Percentiles rank a stretch among this genome's conserved stretches.
phyloP scores from a whole-genome alignment of 1,140 invertebrate genomes.

The Tetragonula clypearis region DNA sequence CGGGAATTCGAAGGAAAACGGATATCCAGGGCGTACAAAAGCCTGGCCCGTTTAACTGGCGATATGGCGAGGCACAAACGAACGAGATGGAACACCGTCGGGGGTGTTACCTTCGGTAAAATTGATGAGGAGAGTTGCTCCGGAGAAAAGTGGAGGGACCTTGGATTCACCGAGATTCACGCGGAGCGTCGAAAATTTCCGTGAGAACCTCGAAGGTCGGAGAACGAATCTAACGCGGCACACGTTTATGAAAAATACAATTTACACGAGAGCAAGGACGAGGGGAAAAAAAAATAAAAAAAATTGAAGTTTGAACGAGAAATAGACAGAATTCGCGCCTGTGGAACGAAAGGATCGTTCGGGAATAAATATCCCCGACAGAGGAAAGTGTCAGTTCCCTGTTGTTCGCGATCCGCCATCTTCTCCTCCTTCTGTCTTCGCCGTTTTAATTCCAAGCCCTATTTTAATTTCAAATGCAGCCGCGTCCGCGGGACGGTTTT shows the following conservation, averaged over 20 bases:
- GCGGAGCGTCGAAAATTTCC: slow-evolving; percentile 18
- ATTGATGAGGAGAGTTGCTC: slow-evolving; percentile 29
- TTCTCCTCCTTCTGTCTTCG: neutral
- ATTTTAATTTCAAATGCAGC: slow-evolving; percentile 49
- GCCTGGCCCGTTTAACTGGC: neutral
- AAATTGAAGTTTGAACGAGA: neutral
- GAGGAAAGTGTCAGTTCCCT: slow-evolving; percentile 28
- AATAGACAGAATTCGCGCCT: neutral
- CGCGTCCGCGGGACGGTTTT: neutral
- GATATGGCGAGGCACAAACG: neutral
- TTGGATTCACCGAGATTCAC: neutral
- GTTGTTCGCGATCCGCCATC: neutral
- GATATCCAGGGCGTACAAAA: neutral
- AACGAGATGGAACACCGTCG: neutral
- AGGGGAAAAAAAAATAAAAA: neutral
- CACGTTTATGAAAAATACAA: slow-evolving; percentile 22
- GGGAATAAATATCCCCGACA: slow-evolving; percentile 33
- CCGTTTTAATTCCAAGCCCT: slow-evolving; percentile 34
- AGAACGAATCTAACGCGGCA: neutral
- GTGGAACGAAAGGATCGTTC: neutral
- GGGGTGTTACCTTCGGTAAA: slow-evolving; percentile 22
- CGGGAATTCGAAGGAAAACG: slow-evolving; percentile 23
- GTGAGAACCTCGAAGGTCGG: neutral
- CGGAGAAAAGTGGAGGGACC: neutral
- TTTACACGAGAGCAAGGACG: neutral